A percentile compares a stretch with the other conserved stretches of the same genome.
Evolutionary conservation across 1,140 invertebrate species (phyloP).

Genomic region (Psix sp.): DNA sequence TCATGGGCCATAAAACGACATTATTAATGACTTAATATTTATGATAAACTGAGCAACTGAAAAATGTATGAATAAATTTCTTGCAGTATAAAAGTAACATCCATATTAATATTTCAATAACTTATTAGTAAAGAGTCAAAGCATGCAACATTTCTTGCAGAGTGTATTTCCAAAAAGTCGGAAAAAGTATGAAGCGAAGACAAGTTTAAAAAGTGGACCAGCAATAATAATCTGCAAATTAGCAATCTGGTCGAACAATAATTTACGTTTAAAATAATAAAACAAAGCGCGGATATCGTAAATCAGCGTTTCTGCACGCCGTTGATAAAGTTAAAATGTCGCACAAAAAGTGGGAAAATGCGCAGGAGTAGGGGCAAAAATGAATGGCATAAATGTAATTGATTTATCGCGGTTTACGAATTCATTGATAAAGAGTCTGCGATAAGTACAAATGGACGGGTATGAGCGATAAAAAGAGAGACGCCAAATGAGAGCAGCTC

Average conservation of each 20-base stretch:
- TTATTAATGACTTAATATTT: no score
- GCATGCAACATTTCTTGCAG: conserved; percentile 12
- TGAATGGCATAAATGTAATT: conserved; percentile 28
- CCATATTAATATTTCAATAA: background rate
- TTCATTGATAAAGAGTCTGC: conserved; percentile 45
- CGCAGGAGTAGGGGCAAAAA: conserved; percentile 26
- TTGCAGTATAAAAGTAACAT: no score
- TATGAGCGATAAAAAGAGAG: conserved; percentile 28
- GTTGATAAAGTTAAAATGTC: conserved; percentile 11
- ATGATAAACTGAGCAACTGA: no score
- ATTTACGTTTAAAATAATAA: conserved; percentile 3
- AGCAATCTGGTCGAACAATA: conserved; percentile 5
- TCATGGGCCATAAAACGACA: no score
- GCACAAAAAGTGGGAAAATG: conserved; percentile 2
- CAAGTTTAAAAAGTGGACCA: background rate
- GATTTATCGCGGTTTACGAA: conserved; percentile 34
- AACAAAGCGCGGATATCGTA: conserved; percentile 9
- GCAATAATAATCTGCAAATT: conserved; percentile 13
- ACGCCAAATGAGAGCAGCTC: conserved; percentile 42
- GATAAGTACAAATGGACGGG: conserved; percentile 43
- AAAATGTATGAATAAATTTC: no score
- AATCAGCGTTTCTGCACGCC: conserved; percentile 13
- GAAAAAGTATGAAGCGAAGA: background rate
- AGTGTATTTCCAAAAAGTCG: background rate
- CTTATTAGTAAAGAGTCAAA: background rate